These are phyloP conservation scores for Biston stratarius DNA, from an alignment of 2,888 invertebrate species.

Conservation along the genomic window DNA sequence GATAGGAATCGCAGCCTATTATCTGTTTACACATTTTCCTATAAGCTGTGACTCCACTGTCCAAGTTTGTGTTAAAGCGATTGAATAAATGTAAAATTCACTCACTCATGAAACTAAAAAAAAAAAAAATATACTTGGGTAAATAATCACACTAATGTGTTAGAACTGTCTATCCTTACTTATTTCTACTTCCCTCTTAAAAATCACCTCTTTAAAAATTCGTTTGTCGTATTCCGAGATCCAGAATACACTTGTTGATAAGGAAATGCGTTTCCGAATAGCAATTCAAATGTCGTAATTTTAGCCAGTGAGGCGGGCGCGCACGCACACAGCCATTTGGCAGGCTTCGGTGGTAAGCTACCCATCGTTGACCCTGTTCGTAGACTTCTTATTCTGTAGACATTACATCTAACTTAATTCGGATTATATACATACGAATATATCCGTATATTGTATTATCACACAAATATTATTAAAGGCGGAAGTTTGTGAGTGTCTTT, in stretches of 20 bases:
- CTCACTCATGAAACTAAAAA: background rate
- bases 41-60: too few relatives aligned
- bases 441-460: too few relatives aligned
- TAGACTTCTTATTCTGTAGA: background rate
- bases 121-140: too few relatives aligned
- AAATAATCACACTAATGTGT: too few relatives aligned
- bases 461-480: too few relatives aligned
- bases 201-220: conserved; percentile 16
- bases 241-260: conserved; percentile 21
- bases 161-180: background rate
- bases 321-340: conserved; percentile 32
- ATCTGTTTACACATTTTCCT: too few relatives aligned
- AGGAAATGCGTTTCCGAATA: conserved; percentile 33
- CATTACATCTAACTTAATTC: background rate
- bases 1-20: too few relatives aligned
- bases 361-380: conserved; percentile 36
- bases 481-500: too few relatives aligned
- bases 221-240: conserved; percentile 16
- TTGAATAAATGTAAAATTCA: too few relatives aligned
- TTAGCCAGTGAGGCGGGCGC: conserved; percentile 12
- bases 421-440: background rate
- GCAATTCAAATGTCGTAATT: conserved; percentile 32
- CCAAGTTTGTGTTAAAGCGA: too few relatives aligned
- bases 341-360: conserved; percentile 26
- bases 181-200: background rate